Base-by-base conservation (phyloP, 2,113 vertebrate species). In the Oncorhynchus keta region DNA sequence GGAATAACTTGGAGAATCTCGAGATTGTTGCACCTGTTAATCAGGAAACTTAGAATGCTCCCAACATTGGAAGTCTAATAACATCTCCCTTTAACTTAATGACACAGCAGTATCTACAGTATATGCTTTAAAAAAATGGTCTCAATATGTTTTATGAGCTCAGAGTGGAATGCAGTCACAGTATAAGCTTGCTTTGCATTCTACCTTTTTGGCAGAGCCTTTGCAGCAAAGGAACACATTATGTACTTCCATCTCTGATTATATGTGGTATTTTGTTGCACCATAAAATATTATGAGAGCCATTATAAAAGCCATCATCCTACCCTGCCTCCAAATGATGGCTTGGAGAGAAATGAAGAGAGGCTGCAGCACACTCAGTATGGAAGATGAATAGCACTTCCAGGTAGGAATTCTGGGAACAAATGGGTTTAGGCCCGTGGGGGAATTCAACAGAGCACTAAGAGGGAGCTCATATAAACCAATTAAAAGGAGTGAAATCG, bases 241-340 rank as follows among this genome's bases (percentile, higher is more conserved):
- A 45, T 45, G 39, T 45, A 45, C 39, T 45, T 9, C 11, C 39
- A 11, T 0, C 61, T 68, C 75, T 45, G 68, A 77, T 74, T 64
- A 32, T 76, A 55, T 16, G 70, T 67, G 74, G 74, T 76, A 72
- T 77, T 79, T 81, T 83, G 80, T 83, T 81, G 71, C 76, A 66
- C 67, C 39, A 78, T 85, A 74, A 87, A 83, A 86, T 76, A 71
- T 79, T 83, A 79, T 65, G 81, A 83, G 76, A 72, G 73, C 81
- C 75, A 81, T 85, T 87, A 83, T 65, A 83, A 84, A 71, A 81
- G 30, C 79, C 81, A 76, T 87, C 76, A 81, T 79, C 35, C 62
- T 73, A 22, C n/a, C 59, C 18, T 22, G 16, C n/a, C 59, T 62
- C 7, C 6, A 62, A 24, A 22, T 62, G 59, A 62, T 62, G 59